These are phyloP conservation scores for Microctenopoma stevenorrisi DNA, from an alignment of 2,797 vertebrate species.

Conservation along the genomic window DNA sequence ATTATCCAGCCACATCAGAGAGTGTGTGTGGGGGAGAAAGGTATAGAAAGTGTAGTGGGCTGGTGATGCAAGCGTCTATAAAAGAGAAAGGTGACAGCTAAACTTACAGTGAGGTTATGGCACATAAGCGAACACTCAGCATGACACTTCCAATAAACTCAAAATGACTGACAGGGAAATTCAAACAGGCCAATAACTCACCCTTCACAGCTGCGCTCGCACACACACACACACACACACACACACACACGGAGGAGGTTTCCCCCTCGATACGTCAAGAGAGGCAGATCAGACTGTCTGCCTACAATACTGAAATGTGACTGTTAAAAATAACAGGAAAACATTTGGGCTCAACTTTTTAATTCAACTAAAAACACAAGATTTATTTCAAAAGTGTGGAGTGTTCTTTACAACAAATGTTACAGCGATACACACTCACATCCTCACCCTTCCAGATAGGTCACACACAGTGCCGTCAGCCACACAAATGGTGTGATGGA, in stretches of 20 bases:
- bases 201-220: background rate
- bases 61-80: slow-evolving; percentile 11
- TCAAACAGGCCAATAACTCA: background rate
- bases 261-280: background rate
- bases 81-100: slow-evolving; percentile 25
- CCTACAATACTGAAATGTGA: background rate
- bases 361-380: background rate
- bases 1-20: slow-evolving; percentile 46
- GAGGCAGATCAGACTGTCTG: background rate
- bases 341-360: background rate
- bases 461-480: slow-evolving; percentile 30
- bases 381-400: background rate
- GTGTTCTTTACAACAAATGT: background rate
- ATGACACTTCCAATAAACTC: background rate
- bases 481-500: slow-evolving; percentile 7
- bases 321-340: background rate
- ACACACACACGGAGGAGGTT: background rate
- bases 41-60: background rate
- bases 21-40: background rate
- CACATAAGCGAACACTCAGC: too few relatives aligned
- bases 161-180: slow-evolving; percentile 1
- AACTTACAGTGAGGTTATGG: slow-evolving; percentile 8
- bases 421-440: background rate
- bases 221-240: too few relatives aligned
- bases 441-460: slow-evolving; percentile 17